Evolutionary conservation across 1,140 invertebrate genomes (phyloP).

Genomic region (Heliconius nattereri): DNA sequence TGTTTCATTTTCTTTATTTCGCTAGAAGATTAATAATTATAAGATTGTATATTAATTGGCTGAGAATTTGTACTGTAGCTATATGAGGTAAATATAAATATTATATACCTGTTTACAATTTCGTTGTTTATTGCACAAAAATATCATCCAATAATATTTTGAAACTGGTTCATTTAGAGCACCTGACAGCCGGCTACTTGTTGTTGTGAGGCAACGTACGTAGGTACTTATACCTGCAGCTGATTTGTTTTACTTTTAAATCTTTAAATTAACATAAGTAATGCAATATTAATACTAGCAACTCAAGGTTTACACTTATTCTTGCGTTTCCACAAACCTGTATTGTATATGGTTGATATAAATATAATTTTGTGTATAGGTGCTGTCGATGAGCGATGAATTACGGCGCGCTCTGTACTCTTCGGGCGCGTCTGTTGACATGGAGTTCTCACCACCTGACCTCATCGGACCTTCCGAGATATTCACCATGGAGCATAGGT

Average conservation of each 20-base stretch:
- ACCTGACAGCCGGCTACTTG: constrained; percentile 28
- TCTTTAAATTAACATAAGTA: neutral
- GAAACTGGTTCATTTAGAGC: constrained; percentile 38
- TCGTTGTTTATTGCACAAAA: neutral
- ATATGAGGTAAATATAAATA: neutral
- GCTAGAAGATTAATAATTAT: neutral
- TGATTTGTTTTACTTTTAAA: neutral
- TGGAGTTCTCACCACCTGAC: constrained; percentile 93
- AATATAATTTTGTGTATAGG: constrained; percentile 77
- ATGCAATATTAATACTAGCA: neutral
- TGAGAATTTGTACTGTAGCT: neutral
- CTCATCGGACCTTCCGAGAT: constrained; percentile 93
- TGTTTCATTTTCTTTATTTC: neutral
- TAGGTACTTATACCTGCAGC: neutral
- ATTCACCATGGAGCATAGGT: constrained; percentile 91
- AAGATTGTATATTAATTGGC: neutral
- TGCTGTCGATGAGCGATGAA: constrained; percentile 95
- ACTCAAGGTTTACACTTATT: neutral
- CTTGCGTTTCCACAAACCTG: neutral
- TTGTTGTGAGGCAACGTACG: neutral
- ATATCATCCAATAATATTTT: constrained; percentile 18
- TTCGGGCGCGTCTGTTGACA: constrained; percentile 89
- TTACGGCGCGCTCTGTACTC: constrained; percentile 91
- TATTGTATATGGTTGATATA: neutral
- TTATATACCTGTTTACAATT: neutral